Evolutionary conservation across 2,113 vertebrate genomes (phyloP), one percentile per base, ranked within the genome.

Genomic region (Ellobius talpinus): DNA sequence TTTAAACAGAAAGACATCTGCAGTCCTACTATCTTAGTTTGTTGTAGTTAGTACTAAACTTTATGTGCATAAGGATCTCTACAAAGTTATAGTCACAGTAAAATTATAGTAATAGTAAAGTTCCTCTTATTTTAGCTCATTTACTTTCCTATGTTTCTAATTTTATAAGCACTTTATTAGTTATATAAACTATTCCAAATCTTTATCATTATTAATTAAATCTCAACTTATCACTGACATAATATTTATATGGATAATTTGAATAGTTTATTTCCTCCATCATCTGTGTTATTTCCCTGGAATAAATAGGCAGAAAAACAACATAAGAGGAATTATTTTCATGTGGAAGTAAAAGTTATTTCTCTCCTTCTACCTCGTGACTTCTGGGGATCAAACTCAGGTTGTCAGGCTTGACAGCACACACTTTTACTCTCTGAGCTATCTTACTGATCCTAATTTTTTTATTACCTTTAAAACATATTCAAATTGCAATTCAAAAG

Each of bases 161-260:
- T 93, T 96, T 90, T 79, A 31, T 61, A 96, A 82, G 79, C 6
- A 89, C 58, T 93, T 77, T 36, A 92, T 66, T 91, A 24, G 4
- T 77, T 95, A 92, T 16, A 52, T 87, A 70, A 94, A 65, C 2
- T 91, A 78, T 68, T 78, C 52, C 31, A 74, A 61, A 74, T 50
- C 42, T 89, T 89, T 77, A 74, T 7, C 19, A 52, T 91, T 72
- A 82, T 87, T 74, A 78, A 95, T 33, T 88, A 94, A 93, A 86
- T 88, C 8, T 26, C 36, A 58, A 89, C 26, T 92, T 84, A 24
- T 97, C 12, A 73, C 10, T 70, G 68, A 31, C 36, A 45, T 29
- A 63, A 70, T 84, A 65, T 84, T 66, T 58, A 70, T 0, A 39
- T 74, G 63, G 2, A 33, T 58, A 5, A 19, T 19, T 58, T 58